phyloP scores from a whole-genome alignment of 2,113 vertebrate species.

The Thalassarche chlororhynchos region DNA sequence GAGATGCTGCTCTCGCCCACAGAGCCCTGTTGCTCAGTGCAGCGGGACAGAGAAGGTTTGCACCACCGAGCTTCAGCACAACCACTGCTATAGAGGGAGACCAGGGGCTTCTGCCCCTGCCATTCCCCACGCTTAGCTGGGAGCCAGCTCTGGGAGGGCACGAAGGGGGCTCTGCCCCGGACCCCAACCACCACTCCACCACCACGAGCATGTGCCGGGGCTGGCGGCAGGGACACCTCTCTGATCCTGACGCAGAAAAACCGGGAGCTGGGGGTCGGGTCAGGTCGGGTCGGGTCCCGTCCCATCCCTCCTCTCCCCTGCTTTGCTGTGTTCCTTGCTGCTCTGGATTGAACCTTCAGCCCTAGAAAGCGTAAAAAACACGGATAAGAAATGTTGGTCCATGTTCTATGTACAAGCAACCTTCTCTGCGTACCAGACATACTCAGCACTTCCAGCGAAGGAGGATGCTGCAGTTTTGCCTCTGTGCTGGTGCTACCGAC shows the following conservation, averaged over 20 bases:
- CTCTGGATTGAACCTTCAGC: neutral
- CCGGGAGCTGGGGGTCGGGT: neutral
- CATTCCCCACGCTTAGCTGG: neutral
- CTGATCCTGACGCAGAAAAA: neutral
- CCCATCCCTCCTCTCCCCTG: neutral
- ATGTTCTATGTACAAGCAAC: neutral
- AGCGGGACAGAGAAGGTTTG: neutral
- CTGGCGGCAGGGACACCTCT: neutral
- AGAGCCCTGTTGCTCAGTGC: neutral
- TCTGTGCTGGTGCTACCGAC: neutral
- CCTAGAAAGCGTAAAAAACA: neutral
- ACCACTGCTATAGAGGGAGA: neutral
- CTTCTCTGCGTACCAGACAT: neutral
- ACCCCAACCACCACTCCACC: neutral
- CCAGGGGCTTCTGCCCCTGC: neutral
- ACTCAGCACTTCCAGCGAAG: neutral
- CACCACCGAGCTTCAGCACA: neutral
- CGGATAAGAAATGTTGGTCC: accelerated
- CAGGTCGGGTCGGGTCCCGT: too few relatives aligned
- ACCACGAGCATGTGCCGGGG: accelerated
- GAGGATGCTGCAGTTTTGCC: neutral
- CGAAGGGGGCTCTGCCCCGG: neutral
- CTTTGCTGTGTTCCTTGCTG: neutral
- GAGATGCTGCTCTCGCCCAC: neutral
- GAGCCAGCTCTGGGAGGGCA: neutral